Percentiles rank a stretch among this genome's conserved stretches.
Evolutionary conservation across 30 jellyfish, hydroid and myxozoan genomes (phyloP).

Genomic region (Mastigias papua): DNA sequence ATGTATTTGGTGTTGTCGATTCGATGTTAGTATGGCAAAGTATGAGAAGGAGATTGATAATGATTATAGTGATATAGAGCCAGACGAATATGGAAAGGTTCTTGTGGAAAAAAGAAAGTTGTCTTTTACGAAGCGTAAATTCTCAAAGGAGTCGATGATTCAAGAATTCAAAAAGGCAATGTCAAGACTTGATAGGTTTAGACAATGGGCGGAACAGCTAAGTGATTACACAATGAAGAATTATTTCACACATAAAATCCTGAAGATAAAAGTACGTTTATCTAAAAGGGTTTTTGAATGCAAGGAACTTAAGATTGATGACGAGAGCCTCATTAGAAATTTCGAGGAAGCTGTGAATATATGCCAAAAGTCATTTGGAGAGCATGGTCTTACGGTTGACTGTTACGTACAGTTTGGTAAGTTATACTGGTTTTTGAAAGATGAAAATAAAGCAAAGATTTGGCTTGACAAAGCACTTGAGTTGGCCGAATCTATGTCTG

Average conservation of each 20-base stretch:
- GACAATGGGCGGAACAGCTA: background rate
- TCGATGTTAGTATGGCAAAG: background rate
- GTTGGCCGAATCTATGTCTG: background rate
- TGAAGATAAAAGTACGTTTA: background rate
- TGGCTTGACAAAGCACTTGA: background rate
- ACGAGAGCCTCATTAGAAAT: background rate
- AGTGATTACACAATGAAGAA: background rate
- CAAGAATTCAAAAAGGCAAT: background rate
- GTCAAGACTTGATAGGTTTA: background rate
- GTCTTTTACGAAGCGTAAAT: background rate
- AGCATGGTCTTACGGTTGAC: conserved; percentile 21
- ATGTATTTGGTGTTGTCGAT: conserved; percentile 25
- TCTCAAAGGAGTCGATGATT: background rate
- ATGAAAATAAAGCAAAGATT: background rate
- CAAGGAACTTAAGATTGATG: background rate
- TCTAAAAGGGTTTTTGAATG: background rate
- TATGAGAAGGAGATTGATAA: background rate
- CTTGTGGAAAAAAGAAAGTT: background rate
- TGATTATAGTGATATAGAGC: background rate
- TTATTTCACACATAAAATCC: background rate
- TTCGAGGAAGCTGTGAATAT: background rate
- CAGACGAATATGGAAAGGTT: background rate
- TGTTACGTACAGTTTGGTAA: conserved; percentile 20
- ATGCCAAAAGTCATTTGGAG: conserved; percentile 1
- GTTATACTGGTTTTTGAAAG: background rate